Percentiles rank a stretch among this genome's conserved stretches.
Evolutionary conservation across 2,888 invertebrate genomes (phyloP).

Genomic region (Meganola albula): DNA sequence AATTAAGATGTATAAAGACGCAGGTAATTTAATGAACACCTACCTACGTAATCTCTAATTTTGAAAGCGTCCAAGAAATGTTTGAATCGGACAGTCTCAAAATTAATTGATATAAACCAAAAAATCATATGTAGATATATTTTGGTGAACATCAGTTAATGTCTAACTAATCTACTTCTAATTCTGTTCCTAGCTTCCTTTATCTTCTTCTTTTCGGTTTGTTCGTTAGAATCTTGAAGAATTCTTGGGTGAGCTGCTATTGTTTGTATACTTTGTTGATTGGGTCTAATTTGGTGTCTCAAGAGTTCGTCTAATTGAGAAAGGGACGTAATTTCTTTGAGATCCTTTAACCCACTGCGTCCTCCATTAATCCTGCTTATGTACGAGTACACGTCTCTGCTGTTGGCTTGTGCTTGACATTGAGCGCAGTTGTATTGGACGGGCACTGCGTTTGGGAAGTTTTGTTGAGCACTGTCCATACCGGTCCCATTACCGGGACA

Average conservation of each 20-base stretch:
- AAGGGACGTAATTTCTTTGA: constrained; percentile 60
- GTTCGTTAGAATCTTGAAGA: constrained; percentile 37
- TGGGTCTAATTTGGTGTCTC: constrained; percentile 59
- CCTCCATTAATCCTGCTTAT: constrained; percentile 55
- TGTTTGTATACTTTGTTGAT: constrained; percentile 48
- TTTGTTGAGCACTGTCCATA: constrained; percentile 71
- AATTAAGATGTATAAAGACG: constrained; percentile 23
- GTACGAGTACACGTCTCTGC: constrained; percentile 48
- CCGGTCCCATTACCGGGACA: constrained; percentile 76
- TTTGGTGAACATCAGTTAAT: constrained; percentile 12
- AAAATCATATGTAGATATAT: background rate
- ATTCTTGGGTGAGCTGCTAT: constrained; percentile 53
- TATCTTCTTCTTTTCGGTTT: constrained; percentile 28
- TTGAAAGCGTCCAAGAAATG: constrained; percentile 69
- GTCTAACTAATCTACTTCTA: constrained; percentile 14
- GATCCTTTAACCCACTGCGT: constrained; percentile 54
- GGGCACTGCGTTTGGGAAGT: constrained; percentile 79
- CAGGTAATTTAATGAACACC: too few species aligned
- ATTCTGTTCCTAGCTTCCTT: constrained; percentile 14
- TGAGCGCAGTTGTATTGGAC: constrained; percentile 80
- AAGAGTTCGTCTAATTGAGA: constrained; percentile 57
- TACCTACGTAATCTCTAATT: constrained; percentile 48
- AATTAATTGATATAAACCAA: constrained; percentile 34
- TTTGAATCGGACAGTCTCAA: constrained; percentile 65
- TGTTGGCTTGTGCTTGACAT: constrained; percentile 73